phyloP scores from a whole-genome alignment of 2,797 vertebrate species.

The Diplodus sargus region DNA sequence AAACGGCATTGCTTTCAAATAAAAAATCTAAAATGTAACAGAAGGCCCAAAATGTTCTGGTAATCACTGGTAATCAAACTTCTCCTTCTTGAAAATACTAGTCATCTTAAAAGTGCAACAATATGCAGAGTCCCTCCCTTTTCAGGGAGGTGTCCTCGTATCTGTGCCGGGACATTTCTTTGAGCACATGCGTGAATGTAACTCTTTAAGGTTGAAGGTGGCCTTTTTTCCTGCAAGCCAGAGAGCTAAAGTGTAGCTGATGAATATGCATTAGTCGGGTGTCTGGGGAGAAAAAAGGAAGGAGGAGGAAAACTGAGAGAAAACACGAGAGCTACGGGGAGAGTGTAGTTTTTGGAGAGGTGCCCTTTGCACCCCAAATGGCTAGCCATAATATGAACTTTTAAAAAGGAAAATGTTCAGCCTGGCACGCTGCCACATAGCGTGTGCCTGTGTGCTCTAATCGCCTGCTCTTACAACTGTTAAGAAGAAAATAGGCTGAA shows the following conservation, averaged over 20 bases:
- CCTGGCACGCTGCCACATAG: conserved; percentile 62
- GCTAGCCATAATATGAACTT: conserved; percentile 77
- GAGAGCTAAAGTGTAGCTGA: conserved; percentile 50
- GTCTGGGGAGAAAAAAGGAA: conserved; percentile 57
- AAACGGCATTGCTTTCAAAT: no score
- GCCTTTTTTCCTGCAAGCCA: conserved; percentile 34
- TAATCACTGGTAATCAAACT: neutral
- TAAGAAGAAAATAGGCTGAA: conserved; percentile 49
- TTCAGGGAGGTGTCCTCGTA: conserved; percentile 16
- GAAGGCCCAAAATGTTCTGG: neutral
- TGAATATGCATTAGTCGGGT: conserved; percentile 68
- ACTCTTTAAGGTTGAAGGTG: conserved; percentile 56
- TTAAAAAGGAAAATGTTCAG: conserved; percentile 67
- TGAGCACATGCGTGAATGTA: conserved; percentile 37
- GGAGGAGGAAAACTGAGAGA: conserved; percentile 67
- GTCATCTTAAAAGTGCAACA: conserved; percentile 36
- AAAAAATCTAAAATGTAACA: neutral
- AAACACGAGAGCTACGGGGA: conserved; percentile 67
- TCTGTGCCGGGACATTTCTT: conserved; percentile 15
- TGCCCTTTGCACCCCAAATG: conserved; percentile 72
- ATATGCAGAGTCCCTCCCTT: conserved; percentile 32
- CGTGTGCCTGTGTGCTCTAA: conserved; percentile 68
- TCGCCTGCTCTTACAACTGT: conserved; percentile 55
- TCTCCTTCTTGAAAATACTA: neutral
- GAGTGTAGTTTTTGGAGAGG: conserved; percentile 77